Evolutionary conservation across 92 coral and sea anemone species (phyloP), one percentile per base, ranked within the genome.

Genomic region (Porites cylindrica): DNA sequence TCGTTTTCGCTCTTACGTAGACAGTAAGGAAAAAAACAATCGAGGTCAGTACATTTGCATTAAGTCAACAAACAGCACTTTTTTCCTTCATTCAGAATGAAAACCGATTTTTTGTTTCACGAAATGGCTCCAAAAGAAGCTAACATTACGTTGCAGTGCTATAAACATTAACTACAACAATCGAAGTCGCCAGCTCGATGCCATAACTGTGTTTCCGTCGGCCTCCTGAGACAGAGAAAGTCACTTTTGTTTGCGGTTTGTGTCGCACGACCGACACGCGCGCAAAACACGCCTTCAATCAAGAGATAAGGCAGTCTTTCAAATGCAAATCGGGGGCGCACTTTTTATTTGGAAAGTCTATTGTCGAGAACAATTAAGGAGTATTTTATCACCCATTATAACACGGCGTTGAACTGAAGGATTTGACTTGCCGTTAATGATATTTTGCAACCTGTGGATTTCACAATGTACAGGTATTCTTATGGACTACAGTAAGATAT

Each of bases 221-320:
- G 73, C 87, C 87, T 83, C 87, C 70, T 24, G 80, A 72, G 72
- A 83, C 72, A 13, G 23, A 24, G 76, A 18, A 74, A 83, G 0
- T 47, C 47, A 71, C 54, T 70, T 63, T 85, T 85, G 89, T 92
- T 74, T 87, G 52, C 61, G 61, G 77, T 53, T 85, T 76, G 71
- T 76, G 92, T 82, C 92, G 91, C 84, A 86, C 66, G 86, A 84
- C 82, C 75, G 98, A 94, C 98, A 95, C 98, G 98, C 98, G 98
- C 89, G 66, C 75, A 56, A 79, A 72, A 78, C 88, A 78, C 83
- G 88, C 91, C 79, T 80, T 95, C 96, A 93, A 82, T 94, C 91
- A 92, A 71, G 59, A 68, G 56, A 75, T 23, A 85, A 65, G 83
- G 43, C 69, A 69, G 6, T 81, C 78, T 76, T 94, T 94, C 85